A percentile compares a stretch with the other conserved stretches of the same genome.
Evolutionary conservation across 2,113 vertebrate genomes (phyloP).

Genomic region (Sebastes fasciatus): DNA sequence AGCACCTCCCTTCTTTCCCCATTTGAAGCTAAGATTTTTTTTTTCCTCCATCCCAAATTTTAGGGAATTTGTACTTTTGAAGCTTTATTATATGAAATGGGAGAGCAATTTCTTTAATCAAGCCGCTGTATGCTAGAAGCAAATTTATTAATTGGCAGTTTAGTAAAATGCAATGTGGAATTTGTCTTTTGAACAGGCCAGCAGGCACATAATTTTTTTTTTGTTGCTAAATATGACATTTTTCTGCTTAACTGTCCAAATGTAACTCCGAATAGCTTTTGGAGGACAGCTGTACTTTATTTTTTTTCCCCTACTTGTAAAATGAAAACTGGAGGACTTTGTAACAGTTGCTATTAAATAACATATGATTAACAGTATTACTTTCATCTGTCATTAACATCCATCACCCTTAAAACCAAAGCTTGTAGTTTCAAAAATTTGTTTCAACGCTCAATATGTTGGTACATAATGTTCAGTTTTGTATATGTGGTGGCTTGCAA

Average conservation of each 20-base stretch:
- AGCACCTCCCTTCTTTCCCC: conserved; percentile 35
- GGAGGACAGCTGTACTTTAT: conserved; percentile 29
- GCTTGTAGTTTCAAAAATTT: no score
- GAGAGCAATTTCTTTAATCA: conserved; percentile 56
- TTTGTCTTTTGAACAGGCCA: conserved; percentile 30
- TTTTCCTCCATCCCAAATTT: conserved; percentile 25
- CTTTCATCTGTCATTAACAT: background rate
- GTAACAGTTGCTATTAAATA: conserved; percentile 71
- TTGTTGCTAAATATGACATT: background rate
- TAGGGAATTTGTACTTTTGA: conserved; percentile 31
- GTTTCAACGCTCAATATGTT: no score
- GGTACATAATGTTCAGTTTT: background rate
- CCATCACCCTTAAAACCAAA: background rate
- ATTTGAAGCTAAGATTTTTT: conserved; percentile 5
- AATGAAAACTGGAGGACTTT: conserved; percentile 45
- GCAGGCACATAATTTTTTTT: conserved; percentile 1
- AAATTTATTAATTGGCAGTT: conserved; percentile 23
- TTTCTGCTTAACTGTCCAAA: conserved; percentile 14
- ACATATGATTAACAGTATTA: conserved; percentile 8
- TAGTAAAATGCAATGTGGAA: conserved; percentile 22
- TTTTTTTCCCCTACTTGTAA: conserved; percentile 21
- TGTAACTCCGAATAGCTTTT: conserved; percentile 25
- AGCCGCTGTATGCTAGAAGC: conserved; percentile 45
- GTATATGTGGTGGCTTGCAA: conserved; percentile 15
- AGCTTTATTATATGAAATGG: conserved; percentile 33